Percentiles rank a stretch among this genome's conserved stretches.
Conservation (phyloP, 2,888 invertebrate species). For the Heliconius sara region DNA sequence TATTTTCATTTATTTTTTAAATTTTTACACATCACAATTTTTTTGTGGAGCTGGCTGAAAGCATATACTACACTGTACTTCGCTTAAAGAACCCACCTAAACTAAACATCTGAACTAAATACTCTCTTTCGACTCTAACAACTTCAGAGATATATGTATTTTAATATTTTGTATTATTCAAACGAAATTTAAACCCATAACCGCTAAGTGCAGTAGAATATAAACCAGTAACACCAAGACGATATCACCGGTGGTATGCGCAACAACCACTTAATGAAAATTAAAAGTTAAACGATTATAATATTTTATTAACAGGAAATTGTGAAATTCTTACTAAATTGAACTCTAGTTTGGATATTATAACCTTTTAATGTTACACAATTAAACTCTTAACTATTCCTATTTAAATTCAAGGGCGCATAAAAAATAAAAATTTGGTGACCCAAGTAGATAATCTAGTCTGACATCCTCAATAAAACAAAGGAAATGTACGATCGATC, state of each 20-base stretch:
- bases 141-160: too few relatives aligned
- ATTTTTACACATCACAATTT: too few relatives aligned
- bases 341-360: background rate
- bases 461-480: slow-evolving; percentile 38
- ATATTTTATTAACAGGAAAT: slow-evolving; percentile 6
- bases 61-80: too few relatives aligned
- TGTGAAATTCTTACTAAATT: slow-evolving; percentile 9
- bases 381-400: slow-evolving; percentile 9
- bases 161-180: too few relatives aligned
- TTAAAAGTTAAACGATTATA: background rate
- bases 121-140: too few relatives aligned
- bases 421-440: slow-evolving; percentile 20
- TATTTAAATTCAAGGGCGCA: slow-evolving; percentile 19
- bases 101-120: too few relatives aligned
- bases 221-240: too few relatives aligned
- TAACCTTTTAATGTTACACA: background rate
- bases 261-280: background rate
- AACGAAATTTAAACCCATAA: too few relatives aligned
- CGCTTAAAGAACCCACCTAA: too few relatives aligned
- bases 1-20: too few relatives aligned
- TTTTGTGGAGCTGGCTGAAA: too few relatives aligned
- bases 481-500: slow-evolving; percentile 31
- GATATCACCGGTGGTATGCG: background rate
- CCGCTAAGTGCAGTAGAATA: too few relatives aligned
- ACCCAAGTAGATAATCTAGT: slow-evolving; percentile 11